Percentiles rank a stretch among this genome's conserved stretches.
Evolutionary conservation across 2,888 invertebrate species (phyloP).

Genomic region (Calephelis perditalis): DNA sequence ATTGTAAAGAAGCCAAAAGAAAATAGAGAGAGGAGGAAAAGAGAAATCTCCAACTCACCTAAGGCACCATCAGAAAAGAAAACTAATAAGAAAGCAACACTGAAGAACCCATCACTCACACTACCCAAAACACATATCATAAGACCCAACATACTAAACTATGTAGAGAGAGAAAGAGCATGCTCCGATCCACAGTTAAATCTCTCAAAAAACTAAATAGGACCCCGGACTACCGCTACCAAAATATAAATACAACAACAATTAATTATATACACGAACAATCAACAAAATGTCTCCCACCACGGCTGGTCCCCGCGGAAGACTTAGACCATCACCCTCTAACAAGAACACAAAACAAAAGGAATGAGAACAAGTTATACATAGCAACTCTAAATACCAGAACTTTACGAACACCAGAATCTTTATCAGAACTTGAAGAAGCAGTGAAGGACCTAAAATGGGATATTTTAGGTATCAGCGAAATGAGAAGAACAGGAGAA

Average conservation of each 20-base stretch:
- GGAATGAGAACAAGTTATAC: constrained; percentile 13
- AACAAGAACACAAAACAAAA: constrained; percentile 19
- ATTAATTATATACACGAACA: constrained; percentile 4
- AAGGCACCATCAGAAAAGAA: constrained; percentile 1
- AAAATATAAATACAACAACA: constrained; percentile 16
- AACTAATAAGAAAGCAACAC: constrained; percentile 17
- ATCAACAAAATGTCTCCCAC: constrained; percentile 1
- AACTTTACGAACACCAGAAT: constrained; percentile 25
- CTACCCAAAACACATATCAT: constrained; percentile 16
- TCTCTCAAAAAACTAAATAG: constrained; percentile 21
- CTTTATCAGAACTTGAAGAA: constrained; percentile 22
- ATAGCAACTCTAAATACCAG: constrained; percentile 24
- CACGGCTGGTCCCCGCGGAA: background rate
- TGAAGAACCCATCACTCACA: constrained; percentile 1
- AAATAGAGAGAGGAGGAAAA: constrained; percentile 7
- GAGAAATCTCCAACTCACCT: constrained; percentile 21
- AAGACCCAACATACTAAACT: constrained; percentile 21
- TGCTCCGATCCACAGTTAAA: constrained; percentile 19
- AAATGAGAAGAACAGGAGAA: constrained; percentile 21
- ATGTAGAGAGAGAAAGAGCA: constrained; percentile 16
- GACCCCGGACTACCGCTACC: constrained; percentile 16
- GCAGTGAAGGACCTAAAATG: constrained; percentile 23
- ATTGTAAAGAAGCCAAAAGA: constrained; percentile 14
- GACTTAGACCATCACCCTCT: constrained; percentile 25
- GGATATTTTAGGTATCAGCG: constrained; percentile 26